Conservation (phyloP, 2,888 invertebrate genomes). For the Cantharis lateralis region DNA sequence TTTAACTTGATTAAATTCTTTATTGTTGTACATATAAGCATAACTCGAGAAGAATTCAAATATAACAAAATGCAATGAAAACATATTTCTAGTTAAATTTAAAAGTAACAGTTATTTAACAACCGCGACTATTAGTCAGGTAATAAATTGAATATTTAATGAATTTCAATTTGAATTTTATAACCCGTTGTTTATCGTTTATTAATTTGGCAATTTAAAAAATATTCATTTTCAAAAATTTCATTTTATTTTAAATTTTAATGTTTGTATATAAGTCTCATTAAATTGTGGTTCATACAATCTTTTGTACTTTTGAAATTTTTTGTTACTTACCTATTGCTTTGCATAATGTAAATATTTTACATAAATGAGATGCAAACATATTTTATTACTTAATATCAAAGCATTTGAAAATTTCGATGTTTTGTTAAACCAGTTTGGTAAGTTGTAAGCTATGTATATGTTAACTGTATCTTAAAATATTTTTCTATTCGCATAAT, state of each 20-base stretch:
- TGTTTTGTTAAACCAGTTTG: neutral
- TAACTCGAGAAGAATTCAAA: neutral
- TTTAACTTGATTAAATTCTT: neutral
- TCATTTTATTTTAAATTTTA: neutral
- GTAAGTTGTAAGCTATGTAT: neutral
- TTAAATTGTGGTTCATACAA: neutral
- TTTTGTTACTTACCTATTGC: neutral
- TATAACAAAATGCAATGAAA: neutral
- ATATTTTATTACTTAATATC: neutral
- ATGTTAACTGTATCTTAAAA: neutral
- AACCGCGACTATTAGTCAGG: neutral
- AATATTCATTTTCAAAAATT: neutral
- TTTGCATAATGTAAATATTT: neutral
- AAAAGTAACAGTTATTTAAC: neutral
- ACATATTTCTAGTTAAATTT: neutral
- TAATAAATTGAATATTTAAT: neutral
- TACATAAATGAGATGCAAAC: neutral
- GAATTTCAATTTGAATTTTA: neutral
- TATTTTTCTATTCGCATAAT: neutral
- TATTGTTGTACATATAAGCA: neutral
- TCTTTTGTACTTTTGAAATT: neutral
- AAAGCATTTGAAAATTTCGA: neutral
- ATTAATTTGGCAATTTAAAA: neutral
- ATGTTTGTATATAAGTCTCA: neutral
- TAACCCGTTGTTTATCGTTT: neutral